Percentiles rank a stretch among this genome's conserved stretches.
Conservation (phyloP, 2,113 vertebrate species). For the Trichechus manatus region DNA sequence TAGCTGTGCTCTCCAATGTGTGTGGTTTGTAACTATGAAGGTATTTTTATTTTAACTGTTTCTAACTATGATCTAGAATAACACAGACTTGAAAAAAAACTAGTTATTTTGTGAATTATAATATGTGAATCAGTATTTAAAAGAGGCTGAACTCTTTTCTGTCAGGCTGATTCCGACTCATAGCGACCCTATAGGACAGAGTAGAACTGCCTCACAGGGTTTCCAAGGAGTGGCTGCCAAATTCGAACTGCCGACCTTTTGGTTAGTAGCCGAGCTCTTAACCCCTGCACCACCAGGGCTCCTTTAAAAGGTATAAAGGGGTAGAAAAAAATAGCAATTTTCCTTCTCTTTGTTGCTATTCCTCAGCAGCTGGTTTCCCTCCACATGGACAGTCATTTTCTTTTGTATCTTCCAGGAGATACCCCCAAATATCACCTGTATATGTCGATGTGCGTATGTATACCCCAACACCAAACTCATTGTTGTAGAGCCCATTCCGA, state of each 20-base stretch:
- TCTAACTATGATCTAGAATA: neutral
- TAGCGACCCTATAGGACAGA: too few relatives aligned
- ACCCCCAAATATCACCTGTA: neutral
- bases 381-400: neutral
- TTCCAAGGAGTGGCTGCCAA: too few relatives aligned
- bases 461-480: too few relatives aligned
- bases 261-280: too few relatives aligned
- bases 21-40: neutral
- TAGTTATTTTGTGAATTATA: neutral
- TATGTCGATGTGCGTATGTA: neutral
- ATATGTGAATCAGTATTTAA: neutral
- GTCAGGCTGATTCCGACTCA: too few relatives aligned
- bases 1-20: neutral
- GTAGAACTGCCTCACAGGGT: too few relatives aligned
- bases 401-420: neutral
- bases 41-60: conserved; percentile 12
- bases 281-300: too few relatives aligned
- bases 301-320: neutral
- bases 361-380: neutral
- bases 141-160: too few relatives aligned
- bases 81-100: neutral
- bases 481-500: too few relatives aligned
- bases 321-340: neutral
- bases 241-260: too few relatives aligned
- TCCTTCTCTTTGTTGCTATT: neutral